These are phyloP conservation scores for Esox niger DNA, from an alignment of 2,113 vertebrate genomes.

Conservation along the genomic window DNA sequence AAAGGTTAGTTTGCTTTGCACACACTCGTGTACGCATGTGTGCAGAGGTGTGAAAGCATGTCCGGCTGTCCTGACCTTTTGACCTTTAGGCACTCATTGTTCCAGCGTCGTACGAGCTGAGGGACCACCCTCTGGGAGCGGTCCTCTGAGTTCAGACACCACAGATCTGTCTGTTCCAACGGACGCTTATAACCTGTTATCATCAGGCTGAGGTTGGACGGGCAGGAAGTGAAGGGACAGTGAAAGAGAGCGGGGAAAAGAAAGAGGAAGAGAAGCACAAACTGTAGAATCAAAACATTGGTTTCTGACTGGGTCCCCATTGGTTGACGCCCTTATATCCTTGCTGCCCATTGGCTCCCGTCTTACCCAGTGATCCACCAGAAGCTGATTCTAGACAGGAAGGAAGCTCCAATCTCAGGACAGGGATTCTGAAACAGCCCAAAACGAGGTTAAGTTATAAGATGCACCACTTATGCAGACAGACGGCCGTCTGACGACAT, in stretches of 20 bases:
- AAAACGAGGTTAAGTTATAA: no score
- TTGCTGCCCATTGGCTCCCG: not conserved
- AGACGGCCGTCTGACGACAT: no score
- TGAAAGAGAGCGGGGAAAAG: not conserved
- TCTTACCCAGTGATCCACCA: conserved; percentile 96
- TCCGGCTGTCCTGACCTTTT: conserved; percentile 75
- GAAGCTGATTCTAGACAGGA: conserved; percentile 91
- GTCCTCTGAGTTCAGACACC: conserved; percentile 89
- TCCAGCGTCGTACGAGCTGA: conserved; percentile 81
- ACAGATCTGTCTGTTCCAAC: conserved; percentile 86
- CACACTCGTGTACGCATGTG: not conserved
- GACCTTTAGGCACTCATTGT: conserved; percentile 79
- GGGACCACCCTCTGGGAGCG: conserved; percentile 83
- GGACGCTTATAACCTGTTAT: conserved; percentile 83
- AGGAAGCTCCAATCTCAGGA: conserved; percentile 86
- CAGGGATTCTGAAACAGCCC: conserved; percentile 88
- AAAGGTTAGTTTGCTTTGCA: not conserved
- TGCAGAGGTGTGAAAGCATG: not conserved
- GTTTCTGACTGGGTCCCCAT: no score
- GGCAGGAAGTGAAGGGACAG: not conserved
- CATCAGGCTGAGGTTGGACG: conserved; percentile 79
- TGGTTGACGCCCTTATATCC: not conserved
- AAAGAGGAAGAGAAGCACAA: not conserved
- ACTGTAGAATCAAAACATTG: no score
- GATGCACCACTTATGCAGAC: no score